Evolutionary conservation across 2,113 vertebrate genomes (phyloP), one percentile per base, ranked within the genome.

Genomic region (Thymallus thymallus): DNA sequence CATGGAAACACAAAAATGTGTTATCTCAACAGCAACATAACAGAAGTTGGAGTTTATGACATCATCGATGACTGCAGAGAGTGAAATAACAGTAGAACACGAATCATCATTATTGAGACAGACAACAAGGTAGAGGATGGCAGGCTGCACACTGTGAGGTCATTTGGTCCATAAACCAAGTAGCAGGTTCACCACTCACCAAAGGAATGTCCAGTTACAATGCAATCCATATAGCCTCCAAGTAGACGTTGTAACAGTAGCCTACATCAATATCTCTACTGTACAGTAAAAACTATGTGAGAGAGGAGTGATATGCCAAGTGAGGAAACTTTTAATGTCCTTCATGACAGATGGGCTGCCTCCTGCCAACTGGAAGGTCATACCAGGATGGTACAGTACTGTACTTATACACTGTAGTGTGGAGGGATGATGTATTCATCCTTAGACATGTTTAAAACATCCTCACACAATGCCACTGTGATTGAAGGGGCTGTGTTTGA

Each of bases 391-490:
- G 4, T 80, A 79, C 66, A 82, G 75, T 41, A 18, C 13, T 18
- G 48, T 51, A 51, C 4, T 14, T 18, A 51, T 83, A 2, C 64
- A 60, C 69, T 41, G 76, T 1, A 5, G 69, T 4, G 56, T 80
- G 61, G 60, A 81, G 79, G 78, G 80, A 81, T 22, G 74, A 41
- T 10, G 29, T 74, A 76, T 78, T 77, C 74, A 85, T 76, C 16
- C 48, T 5, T 16, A 48, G 46, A 48, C 87, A 22, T 22, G 56
- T 60, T 60, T 60, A 60, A 22, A 60, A 18, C 13, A 51, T 1
- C 14, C 3, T 51, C 48, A 3, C 5, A 5, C 48, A 48, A 14
- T 51, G 48, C 4, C 14, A 18, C 48, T 51, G 14, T 51, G 48
- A 51, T 51, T 51, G 48, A 51, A 18, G 48, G 4, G 14, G 14